A percentile compares a stretch with the other conserved stretches of the same genome.
Conservation (phyloP, 2,113 vertebrate genomes). For the Ahaetulla prasina region DNA sequence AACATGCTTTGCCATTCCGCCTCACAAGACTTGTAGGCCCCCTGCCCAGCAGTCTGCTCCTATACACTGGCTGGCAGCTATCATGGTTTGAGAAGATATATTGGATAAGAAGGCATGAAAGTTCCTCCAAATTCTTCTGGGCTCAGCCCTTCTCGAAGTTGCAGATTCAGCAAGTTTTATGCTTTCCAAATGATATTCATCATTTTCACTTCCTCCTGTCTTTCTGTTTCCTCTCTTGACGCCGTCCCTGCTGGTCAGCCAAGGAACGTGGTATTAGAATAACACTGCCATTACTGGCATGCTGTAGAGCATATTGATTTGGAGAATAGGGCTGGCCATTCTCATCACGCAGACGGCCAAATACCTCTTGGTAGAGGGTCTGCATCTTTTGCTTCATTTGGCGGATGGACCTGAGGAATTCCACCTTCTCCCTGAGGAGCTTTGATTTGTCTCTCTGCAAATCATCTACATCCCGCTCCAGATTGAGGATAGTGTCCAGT, state of each 20-base stretch:
- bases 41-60: conserved; percentile 57
- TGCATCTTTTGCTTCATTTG: conserved; percentile 99
- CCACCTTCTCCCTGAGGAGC: conserved; percentile 93
- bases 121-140: conserved; percentile 72
- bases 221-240: conserved; percentile 90
- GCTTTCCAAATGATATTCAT: conserved; percentile 32
- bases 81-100: conserved; percentile 73
- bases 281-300: conserved; percentile 85
- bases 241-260: conserved; percentile 77
- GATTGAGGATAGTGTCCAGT: conserved; percentile 94
- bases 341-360: conserved; percentile 88
- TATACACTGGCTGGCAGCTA: conserved; percentile 74
- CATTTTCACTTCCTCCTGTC: conserved; percentile 90
- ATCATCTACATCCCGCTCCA: conserved; percentile 93
- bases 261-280: conserved; percentile 82
- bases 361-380: conserved; percentile 92
- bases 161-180: conserved; percentile 53
- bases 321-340: conserved; percentile 90
- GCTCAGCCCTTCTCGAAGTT: conserved; percentile 70
- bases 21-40: conserved; percentile 9
- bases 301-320: conserved; percentile 88
- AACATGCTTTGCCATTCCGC: conserved; percentile 21
- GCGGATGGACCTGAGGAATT: conserved; percentile 88
- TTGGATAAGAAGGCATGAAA: conserved; percentile 75
- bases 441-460: conserved; percentile 87